Conservation (phyloP, 1,140 invertebrate species). For the Augochlora pura region DNA sequence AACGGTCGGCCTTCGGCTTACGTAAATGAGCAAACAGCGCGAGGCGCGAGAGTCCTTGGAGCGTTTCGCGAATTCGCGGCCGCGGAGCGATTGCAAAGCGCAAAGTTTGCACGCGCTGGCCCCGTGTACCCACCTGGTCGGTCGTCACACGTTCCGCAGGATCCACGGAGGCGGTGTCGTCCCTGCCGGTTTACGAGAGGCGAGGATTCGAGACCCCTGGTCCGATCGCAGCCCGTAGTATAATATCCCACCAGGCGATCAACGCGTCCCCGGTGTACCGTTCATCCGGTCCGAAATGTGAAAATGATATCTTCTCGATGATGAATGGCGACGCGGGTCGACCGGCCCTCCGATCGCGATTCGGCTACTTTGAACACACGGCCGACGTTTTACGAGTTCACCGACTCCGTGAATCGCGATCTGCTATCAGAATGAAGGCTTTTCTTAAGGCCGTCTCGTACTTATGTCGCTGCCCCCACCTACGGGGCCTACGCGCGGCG, state of each 20-base stretch:
- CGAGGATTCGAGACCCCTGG: too few species aligned
- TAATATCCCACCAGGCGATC: too few species aligned
- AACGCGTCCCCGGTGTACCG: neutral
- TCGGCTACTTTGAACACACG: too few species aligned
- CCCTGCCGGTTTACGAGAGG: too few species aligned
- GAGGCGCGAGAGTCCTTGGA: neutral
- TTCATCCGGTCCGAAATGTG: too few species aligned
- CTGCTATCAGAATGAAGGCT: constrained; percentile 76
- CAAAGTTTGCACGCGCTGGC: constrained; percentile 13
- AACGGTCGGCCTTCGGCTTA: constrained; percentile 23
- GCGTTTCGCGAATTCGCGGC: constrained; percentile 5
- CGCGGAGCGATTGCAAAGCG: constrained; percentile 8
- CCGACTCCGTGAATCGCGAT: constrained; percentile 71
- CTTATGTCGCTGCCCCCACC: constrained; percentile 76
- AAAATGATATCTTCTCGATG: too few species aligned
- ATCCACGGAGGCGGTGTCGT: constrained; percentile 1
- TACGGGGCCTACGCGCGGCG: constrained; percentile 40
- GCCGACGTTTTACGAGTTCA: constrained; percentile 48
- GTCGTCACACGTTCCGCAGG: neutral
- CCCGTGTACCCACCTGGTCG: constrained; percentile 29
- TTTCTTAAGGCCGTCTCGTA: constrained; percentile 76
- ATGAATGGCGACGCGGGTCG: too few species aligned
- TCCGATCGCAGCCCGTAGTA: too few species aligned
- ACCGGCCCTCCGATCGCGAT: too few species aligned
- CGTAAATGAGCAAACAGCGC: constrained; percentile 8